Percentiles rank a stretch among this genome's conserved stretches.
Conservation (phyloP, 2,888 invertebrate species). For the Chaitophorus viminalis region DNA sequence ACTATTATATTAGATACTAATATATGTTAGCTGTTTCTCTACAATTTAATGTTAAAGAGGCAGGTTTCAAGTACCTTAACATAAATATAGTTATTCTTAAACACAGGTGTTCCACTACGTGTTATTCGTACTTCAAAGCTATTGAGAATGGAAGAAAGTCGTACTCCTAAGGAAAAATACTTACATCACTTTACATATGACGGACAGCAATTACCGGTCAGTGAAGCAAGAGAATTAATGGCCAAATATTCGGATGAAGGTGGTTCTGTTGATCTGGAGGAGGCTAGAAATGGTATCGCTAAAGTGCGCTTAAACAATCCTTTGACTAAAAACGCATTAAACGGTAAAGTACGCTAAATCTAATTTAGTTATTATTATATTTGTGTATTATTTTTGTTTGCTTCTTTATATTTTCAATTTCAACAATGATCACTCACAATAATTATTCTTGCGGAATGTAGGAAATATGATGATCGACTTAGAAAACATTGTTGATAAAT, state of each 20-base stretch:
- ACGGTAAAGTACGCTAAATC: constrained; percentile 66
- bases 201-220: not conserved
- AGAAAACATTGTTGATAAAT: constrained; percentile 67
- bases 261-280: constrained; percentile 66
- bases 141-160: not conserved
- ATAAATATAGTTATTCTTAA: not conserved
- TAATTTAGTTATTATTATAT: not conserved
- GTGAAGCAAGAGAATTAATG: not conserved
- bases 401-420: no score
- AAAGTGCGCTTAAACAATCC: constrained; percentile 68
- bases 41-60: no score
- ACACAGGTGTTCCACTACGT: not conserved
- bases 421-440: no score
- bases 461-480: constrained; percentile 71
- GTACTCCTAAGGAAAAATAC: not conserved
- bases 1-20: not conserved
- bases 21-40: no score
- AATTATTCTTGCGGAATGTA: constrained; percentile 64
- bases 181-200: constrained; percentile 15
- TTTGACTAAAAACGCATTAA: constrained; percentile 69
- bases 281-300: constrained; percentile 69
- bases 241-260: constrained; percentile 48
- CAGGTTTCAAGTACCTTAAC: no score
- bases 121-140: not conserved
- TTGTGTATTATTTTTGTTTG: not conserved